Evolutionary conservation across 2,888 invertebrate species (phyloP).

Genomic region (Apoderus coryli): DNA sequence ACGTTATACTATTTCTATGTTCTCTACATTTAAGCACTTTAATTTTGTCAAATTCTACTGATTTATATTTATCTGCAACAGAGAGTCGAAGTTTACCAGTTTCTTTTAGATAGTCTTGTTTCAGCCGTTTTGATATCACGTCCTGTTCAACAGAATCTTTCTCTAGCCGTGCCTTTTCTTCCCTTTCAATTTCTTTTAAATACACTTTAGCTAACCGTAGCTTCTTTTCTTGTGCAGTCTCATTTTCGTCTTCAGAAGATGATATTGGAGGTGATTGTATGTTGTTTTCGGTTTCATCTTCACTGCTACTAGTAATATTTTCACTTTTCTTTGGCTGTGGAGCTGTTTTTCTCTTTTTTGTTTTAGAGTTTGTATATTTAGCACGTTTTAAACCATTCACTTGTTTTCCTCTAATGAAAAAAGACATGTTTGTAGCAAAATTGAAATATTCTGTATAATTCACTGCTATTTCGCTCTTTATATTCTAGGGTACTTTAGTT

Average conservation of each 20-base stretch:
- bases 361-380: constrained; percentile 17
- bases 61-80: constrained; percentile 50
- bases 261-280: constrained; percentile 32
- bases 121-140: constrained; percentile 58
- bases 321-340: constrained; percentile 29
- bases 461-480: too few species aligned
- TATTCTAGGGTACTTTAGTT: too few species aligned
- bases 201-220: constrained; percentile 81
- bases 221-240: constrained; percentile 84
- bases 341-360: constrained; percentile 17
- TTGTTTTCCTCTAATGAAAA: constrained; percentile 27
- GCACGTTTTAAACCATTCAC: constrained; percentile 18
- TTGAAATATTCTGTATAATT: too few species aligned
- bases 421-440: constrained; percentile 22
- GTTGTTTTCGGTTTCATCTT: constrained; percentile 43
- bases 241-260: constrained; percentile 46
- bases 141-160: constrained; percentile 49
- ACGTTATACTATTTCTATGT: constrained; percentile 66
- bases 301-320: constrained; percentile 51
- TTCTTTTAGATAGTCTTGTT: constrained; percentile 75
- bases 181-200: constrained; percentile 69
- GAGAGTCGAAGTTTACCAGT: constrained; percentile 63
- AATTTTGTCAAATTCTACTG: constrained; percentile 28
- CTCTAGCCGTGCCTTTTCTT: constrained; percentile 57
- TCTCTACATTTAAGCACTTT: constrained; percentile 55